Conservation (phyloP, 2,113 vertebrate genomes). For the Cheirogaleus medius region DNA sequence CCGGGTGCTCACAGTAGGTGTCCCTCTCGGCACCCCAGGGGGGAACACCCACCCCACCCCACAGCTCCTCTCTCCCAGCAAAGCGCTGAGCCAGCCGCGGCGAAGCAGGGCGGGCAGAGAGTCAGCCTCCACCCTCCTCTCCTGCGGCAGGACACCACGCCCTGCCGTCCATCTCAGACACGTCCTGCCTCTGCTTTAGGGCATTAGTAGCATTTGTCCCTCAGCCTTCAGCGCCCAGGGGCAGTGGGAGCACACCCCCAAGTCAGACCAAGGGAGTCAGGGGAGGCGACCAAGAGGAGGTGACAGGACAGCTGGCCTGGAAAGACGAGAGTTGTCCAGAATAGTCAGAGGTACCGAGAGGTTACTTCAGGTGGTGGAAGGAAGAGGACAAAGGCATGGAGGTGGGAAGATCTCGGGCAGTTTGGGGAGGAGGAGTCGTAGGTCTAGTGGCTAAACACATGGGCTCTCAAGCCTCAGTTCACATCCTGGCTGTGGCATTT, state of each 20-base stretch:
- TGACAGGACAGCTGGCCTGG: neutral
- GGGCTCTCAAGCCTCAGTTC: neutral
- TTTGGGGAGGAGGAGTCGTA: rapidly evolving
- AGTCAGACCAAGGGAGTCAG: neutral
- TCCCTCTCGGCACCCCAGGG: neutral
- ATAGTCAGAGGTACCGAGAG: neutral
- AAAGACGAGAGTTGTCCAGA: neutral
- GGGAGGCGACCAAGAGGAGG: neutral
- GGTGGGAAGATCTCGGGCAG: neutral
- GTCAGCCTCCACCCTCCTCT: neutral
- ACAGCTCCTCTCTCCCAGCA: neutral
- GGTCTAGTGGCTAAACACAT: rapidly evolving
- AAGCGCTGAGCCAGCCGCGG: neutral
- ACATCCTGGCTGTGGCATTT: neutral
- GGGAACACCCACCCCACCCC: neutral
- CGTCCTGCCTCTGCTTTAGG: neutral
- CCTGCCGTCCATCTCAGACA: neutral
- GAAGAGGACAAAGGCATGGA: rapidly evolving
- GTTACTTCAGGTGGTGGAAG: neutral
- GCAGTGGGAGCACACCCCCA: neutral
- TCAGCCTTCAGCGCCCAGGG: neutral
- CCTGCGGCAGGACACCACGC: neutral
- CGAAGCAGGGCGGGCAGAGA: rapidly evolving
- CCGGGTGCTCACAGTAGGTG: neutral
- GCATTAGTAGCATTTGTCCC: neutral